These are phyloP conservation scores for Stomatorhinus walkeri DNA, from an alignment of 2,797 vertebrate species.

Conservation along the genomic window DNA sequence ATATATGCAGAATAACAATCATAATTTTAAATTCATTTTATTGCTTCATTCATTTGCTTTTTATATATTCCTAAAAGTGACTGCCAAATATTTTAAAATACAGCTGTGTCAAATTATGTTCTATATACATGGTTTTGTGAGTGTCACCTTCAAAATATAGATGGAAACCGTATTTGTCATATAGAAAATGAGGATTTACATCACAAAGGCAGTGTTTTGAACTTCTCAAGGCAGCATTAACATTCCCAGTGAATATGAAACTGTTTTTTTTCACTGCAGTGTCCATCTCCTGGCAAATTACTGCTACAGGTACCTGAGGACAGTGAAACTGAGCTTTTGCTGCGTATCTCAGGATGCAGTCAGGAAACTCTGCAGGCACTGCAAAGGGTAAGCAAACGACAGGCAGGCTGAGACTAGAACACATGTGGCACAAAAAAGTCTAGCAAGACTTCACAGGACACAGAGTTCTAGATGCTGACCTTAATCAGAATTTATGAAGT, in stretches of 20 bases:
- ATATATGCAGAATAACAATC: neutral
- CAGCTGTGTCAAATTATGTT: neutral
- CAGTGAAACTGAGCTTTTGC: constrained; percentile 58
- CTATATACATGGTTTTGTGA: neutral
- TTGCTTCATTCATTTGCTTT: neutral
- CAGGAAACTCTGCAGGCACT: constrained; percentile 46
- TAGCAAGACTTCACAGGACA: neutral
- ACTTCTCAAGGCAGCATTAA: neutral
- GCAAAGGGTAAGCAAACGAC: constrained; percentile 35
- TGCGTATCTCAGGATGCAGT: constrained; percentile 40
- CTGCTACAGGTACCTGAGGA: constrained; percentile 44
- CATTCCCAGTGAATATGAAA: neutral
- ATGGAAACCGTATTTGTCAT: neutral
- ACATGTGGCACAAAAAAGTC: neutral
- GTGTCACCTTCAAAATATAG: neutral
- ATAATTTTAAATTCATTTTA: neutral
- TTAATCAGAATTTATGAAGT: neutral
- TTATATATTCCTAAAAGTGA: neutral
- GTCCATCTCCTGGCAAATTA: constrained; percentile 49
- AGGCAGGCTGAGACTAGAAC: neutral
- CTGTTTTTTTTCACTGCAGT: constrained; percentile 30
- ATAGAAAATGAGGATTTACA: neutral
- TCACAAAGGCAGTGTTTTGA: neutral
- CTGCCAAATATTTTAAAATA: neutral
- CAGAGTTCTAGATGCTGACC: neutral